Evolutionary conservation across 2,797 vertebrate species (phyloP).

Genomic region (Poeciliopsis infans): DNA sequence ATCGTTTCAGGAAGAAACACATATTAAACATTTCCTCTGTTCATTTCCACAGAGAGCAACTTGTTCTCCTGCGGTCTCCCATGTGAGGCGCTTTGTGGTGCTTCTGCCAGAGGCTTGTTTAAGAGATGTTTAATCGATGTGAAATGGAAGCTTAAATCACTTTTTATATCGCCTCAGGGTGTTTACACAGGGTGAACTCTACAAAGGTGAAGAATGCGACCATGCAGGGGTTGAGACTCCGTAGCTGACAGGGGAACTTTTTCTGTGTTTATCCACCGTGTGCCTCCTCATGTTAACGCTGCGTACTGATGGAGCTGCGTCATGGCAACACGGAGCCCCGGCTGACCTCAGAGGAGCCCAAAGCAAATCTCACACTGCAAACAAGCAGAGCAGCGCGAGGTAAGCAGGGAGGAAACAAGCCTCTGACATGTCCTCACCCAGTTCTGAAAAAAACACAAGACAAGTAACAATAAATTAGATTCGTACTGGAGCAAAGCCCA

Average conservation of each 20-base stretch:
- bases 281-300: slow-evolving; percentile 23
- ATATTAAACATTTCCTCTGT: slow-evolving; percentile 9
- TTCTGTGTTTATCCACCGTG: slow-evolving; percentile 24
- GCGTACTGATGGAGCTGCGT: slow-evolving; percentile 26
- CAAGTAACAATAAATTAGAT: slow-evolving; percentile 48
- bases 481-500: slow-evolving; percentile 49
- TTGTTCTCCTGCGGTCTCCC: background rate
- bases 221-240: slow-evolving; percentile 19
- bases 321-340: slow-evolving; percentile 30
- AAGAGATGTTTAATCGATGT: background rate
- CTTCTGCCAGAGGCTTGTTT: background rate
- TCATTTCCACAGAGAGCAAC: background rate
- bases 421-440: slow-evolving; percentile 15
- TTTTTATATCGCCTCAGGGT: background rate
- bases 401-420: slow-evolving; percentile 13
- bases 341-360: slow-evolving; percentile 25
- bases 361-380: slow-evolving; percentile 42
- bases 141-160: background rate
- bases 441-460: slow-evolving; percentile 36
- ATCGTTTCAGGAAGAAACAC: slow-evolving; percentile 42
- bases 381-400: slow-evolving; percentile 37
- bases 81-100: background rate
- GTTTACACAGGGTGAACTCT: background rate
- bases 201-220: slow-evolving; percentile 18
- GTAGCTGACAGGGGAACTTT: slow-evolving; percentile 9